Evolutionary conservation across 2,797 vertebrate species (phyloP), one percentile per base, ranked within the genome.

Genomic region (Enteromius treurensis): DNA sequence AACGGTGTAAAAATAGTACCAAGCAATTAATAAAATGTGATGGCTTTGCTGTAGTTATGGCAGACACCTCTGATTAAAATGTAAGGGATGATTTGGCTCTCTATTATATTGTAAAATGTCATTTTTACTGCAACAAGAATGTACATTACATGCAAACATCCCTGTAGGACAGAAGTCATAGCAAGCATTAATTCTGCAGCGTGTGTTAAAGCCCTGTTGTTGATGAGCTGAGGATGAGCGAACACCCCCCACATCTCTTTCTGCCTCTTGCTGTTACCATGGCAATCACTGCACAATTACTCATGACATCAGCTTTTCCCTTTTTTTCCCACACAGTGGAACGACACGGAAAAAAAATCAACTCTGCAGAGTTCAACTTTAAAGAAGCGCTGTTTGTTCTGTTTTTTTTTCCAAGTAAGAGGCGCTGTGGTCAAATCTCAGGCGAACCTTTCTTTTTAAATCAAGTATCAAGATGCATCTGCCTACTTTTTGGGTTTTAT

Each of bases 181-280:
- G 15, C 13, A 15, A 23, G 49, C 8, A 15, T 34, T 78, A 23
- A 47, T 42, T 74, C 19, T 51, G 23, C 23, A 45, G 49, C 21
- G 3, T 58, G 80, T 83, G 87, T 79, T 88, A 82, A 84, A 45
- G 81, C 87, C 29, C 58, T 82, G 49, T 3, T 81, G 70, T 87
- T 82, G 74, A 67, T 42, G 68, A 65, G 51, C 60, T 34, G 14
- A 26, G 62, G 51, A 29, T 42, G 23, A 19, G 34, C 15, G 14
- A 40, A 53, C 81, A 51, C 73, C 32, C 68, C 75, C 37, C 29
- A 67, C 78, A 15, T 68, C 67, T 68, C 75, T 71, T 70, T 67
- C 77, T 83, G 65, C 47, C 79, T 74, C 85, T 87, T 81, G 64
- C 78, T n/a, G 90, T 89, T 87, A 86, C 90, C 90, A 90, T 89